Evolutionary conservation across 2,797 vertebrate species (phyloP).

Genomic region (Peromyscus attwateri): DNA sequence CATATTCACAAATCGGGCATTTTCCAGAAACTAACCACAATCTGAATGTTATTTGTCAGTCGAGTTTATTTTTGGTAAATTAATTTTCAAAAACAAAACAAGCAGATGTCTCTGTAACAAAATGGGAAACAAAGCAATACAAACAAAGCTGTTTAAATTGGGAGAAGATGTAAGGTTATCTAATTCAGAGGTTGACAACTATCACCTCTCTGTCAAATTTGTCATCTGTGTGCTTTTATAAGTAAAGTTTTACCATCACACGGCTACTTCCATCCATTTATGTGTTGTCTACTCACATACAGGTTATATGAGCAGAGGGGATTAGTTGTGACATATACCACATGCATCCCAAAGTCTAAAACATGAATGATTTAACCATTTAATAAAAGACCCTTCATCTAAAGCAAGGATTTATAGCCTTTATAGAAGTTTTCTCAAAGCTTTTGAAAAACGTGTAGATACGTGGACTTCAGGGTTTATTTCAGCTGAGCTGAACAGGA

Average conservation of each 20-base stretch:
- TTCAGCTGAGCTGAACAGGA: neutral
- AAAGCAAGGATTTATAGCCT: neutral
- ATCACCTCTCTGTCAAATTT: neutral
- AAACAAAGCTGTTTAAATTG: conserved; percentile 2
- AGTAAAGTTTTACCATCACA: neutral
- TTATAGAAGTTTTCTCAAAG: neutral
- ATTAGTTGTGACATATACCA: neutral
- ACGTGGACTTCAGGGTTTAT: neutral
- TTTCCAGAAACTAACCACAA: neutral
- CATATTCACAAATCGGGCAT: neutral
- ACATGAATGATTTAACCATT: neutral
- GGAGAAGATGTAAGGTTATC: conserved; percentile 6
- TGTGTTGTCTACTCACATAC: neutral
- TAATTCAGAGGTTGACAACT: neutral
- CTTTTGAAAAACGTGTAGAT: conserved; percentile 11
- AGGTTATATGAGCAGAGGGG: neutral
- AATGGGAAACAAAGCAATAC: conserved; percentile 27
- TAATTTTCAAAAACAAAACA: conserved; percentile 44
- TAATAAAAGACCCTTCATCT: neutral
- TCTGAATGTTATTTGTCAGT: conserved; percentile 22
- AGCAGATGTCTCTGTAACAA: conserved; percentile 1
- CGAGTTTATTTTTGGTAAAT: neutral
- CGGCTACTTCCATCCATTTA: neutral
- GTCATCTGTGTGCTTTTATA: neutral
- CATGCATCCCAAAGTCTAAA: neutral